These are phyloP conservation scores for Rhorus exstirpatorius DNA, from an alignment of 2,888 invertebrate genomes.

Conservation along the genomic window DNA sequence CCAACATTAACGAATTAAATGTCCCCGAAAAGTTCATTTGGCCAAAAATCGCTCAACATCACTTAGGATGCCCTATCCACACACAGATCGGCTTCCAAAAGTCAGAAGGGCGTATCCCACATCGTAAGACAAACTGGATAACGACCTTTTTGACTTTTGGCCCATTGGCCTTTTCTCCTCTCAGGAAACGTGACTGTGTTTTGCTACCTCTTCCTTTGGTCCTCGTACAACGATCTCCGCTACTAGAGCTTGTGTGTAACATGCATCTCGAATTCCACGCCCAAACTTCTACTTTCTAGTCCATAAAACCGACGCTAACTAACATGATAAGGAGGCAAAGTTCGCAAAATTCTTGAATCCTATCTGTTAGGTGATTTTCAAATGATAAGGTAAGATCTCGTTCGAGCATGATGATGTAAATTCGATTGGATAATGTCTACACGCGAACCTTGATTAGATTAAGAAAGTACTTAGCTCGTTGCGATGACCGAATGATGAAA, in stretches of 20 bases:
- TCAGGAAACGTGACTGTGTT: not conserved
- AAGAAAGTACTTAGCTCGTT: too few relatives aligned
- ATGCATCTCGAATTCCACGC: constrained; percentile 23
- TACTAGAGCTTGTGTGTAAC: not conserved
- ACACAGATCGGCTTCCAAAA: not conserved
- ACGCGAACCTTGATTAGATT: too few relatives aligned
- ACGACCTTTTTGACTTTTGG: too few relatives aligned
- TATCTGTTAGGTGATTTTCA: not conserved
- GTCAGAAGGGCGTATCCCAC: not conserved
- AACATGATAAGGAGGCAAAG: not conserved
- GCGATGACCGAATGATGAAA: too few relatives aligned
- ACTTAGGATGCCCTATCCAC: not conserved
- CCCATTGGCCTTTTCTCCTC: constrained; percentile 3
- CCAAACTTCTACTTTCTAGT: constrained; percentile 9
- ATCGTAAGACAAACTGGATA: not conserved
- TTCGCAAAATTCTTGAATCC: not conserved
- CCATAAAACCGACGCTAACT: constrained; percentile 9
- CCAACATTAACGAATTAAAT: not conserved
- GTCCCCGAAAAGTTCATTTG: not conserved
- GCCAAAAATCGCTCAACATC: not conserved
- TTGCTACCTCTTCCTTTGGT: constrained; percentile 8
- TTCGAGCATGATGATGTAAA: not conserved
- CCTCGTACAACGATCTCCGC: not conserved
- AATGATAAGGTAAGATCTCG: not conserved
- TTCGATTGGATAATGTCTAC: too few relatives aligned